These are phyloP conservation scores for Aradophagus sp. DNA, from an alignment of 1,140 invertebrate species.

Conservation along the genomic window DNA sequence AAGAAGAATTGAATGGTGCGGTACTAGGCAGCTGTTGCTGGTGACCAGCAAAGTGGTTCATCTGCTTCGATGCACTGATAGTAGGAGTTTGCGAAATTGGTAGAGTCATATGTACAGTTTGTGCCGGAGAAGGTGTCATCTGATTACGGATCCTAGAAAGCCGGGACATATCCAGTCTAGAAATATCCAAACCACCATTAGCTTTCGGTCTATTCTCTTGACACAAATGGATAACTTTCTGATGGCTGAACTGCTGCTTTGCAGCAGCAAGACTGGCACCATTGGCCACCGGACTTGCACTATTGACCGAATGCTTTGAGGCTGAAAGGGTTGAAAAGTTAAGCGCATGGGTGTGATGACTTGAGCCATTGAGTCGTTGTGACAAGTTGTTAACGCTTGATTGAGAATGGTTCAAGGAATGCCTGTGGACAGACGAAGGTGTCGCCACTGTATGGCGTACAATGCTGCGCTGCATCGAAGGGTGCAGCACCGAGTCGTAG, in stretches of 20 bases:
- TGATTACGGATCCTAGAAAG: slow-evolving; percentile 68
- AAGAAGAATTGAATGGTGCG: slow-evolving; percentile 74
- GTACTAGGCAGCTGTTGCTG: slow-evolving; percentile 53
- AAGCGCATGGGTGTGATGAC: slow-evolving; percentile 77
- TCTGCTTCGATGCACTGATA: slow-evolving; percentile 17
- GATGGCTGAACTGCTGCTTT: slow-evolving; percentile 47
- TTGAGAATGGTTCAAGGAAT: slow-evolving; percentile 70
- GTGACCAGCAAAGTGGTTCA: slow-evolving; percentile 18
- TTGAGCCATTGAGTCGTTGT: slow-evolving; percentile 69
- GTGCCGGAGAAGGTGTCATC: slow-evolving; percentile 68
- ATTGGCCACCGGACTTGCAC: slow-evolving; percentile 69
- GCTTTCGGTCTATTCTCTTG: slow-evolving; percentile 62
- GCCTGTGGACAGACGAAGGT: slow-evolving; percentile 62
- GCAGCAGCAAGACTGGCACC: slow-evolving; percentile 46
- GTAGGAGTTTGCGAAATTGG: slow-evolving; percentile 36
- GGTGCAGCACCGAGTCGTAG: slow-evolving; percentile 67
- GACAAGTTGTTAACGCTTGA: slow-evolving; percentile 72
- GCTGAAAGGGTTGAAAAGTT: slow-evolving; percentile 81
- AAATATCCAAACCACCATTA: slow-evolving; percentile 77
- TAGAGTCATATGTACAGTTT: slow-evolving; percentile 51
- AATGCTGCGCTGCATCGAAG: slow-evolving; percentile 46
- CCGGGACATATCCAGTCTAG: slow-evolving; percentile 75
- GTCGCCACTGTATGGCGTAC: slow-evolving; percentile 59
- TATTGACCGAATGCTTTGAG: slow-evolving; percentile 84
- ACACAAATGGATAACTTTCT: slow-evolving; percentile 39